A percentile compares a stretch with the other conserved stretches of the same genome.
These are phyloP conservation scores for Triops longicaudatus DNA, from an alignment of 1,140 invertebrate species.

Conservation along the genomic window DNA sequence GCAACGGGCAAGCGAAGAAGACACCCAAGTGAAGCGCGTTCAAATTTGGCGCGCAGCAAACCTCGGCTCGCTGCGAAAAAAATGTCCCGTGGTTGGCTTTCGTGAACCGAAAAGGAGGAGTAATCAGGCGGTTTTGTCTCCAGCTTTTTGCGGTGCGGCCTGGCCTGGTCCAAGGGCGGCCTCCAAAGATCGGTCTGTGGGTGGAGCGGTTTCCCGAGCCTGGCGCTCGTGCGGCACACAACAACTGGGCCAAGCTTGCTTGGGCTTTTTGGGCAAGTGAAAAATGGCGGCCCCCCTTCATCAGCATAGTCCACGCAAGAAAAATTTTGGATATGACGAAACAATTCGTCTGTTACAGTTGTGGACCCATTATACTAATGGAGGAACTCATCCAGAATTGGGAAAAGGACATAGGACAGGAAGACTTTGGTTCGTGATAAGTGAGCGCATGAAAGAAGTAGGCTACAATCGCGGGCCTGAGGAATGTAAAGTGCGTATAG, in stretches of 20 bases:
- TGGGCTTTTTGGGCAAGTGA: slow-evolving; percentile 19
- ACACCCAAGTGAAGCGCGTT: background rate
- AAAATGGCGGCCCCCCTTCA: slow-evolving; percentile 28
- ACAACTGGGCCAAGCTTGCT: slow-evolving; percentile 14
- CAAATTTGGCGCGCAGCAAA: background rate
- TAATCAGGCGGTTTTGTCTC: background rate
- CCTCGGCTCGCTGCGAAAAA: background rate
- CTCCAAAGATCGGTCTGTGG: background rate
- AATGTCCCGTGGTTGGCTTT: background rate
- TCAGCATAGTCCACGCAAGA: slow-evolving; percentile 29
- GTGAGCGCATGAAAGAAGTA: slow-evolving; percentile 28
- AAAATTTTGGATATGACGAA: slow-evolving; percentile 29
- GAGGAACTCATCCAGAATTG: slow-evolving; percentile 28
- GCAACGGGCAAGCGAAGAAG: background rate
- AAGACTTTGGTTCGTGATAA: slow-evolving; percentile 27
- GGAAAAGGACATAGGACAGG: slow-evolving; percentile 29
- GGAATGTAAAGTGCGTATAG: slow-evolving; percentile 29
- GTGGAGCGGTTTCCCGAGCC: slow-evolving; percentile 9
- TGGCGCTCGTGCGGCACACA: background rate
- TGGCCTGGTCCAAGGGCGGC: background rate
- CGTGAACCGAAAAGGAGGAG: background rate
- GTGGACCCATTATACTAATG: slow-evolving; percentile 29
- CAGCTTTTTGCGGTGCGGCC: background rate
- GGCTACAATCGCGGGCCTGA: slow-evolving; percentile 28
- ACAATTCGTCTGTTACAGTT: slow-evolving; percentile 27